Conservation (phyloP, 2,797 vertebrate genomes). For the Sebastiscus albofasciatus region DNA sequence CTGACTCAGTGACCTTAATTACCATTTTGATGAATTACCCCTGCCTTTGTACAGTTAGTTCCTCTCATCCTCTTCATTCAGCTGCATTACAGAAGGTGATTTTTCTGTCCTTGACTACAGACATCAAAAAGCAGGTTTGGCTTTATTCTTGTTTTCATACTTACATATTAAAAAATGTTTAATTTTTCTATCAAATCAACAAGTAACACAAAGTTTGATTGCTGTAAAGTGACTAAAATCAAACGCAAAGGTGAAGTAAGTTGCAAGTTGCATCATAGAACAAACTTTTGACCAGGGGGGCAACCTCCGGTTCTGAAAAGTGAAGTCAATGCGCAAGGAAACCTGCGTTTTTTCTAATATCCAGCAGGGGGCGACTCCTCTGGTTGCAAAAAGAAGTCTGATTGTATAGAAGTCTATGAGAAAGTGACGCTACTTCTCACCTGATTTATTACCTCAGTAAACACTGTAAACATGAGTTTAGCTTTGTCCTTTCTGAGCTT, state of each 20-base stretch:
- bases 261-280: background rate
- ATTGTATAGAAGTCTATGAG: too few relatives aligned
- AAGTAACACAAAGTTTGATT: background rate
- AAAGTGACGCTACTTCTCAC: too few relatives aligned
- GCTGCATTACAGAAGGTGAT: background rate
- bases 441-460: too few relatives aligned
- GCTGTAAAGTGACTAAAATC: background rate
- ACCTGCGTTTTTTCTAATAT: too few relatives aligned
- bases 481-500: too few relatives aligned
- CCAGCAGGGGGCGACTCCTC: too few relatives aligned
- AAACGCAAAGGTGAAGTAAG: too few relatives aligned
- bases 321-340: too few relatives aligned
- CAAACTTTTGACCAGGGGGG: too few relatives aligned
- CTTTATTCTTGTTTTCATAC: slow-evolving; percentile 22
- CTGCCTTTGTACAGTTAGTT: slow-evolving; percentile 16
- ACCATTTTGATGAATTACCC: slow-evolving; percentile 51
- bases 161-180: background rate
- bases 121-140: slow-evolving; percentile 82
- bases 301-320: too few relatives aligned
- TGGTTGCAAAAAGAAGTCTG: too few relatives aligned
- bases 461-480: too few relatives aligned
- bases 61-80: slow-evolving; percentile 14
- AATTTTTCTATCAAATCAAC: background rate
- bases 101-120: slow-evolving; percentile 48
- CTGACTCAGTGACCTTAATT: slow-evolving; percentile 46